phyloP scores from a whole-genome alignment of 2,797 vertebrate genomes.

The Helostoma temminkii region DNA sequence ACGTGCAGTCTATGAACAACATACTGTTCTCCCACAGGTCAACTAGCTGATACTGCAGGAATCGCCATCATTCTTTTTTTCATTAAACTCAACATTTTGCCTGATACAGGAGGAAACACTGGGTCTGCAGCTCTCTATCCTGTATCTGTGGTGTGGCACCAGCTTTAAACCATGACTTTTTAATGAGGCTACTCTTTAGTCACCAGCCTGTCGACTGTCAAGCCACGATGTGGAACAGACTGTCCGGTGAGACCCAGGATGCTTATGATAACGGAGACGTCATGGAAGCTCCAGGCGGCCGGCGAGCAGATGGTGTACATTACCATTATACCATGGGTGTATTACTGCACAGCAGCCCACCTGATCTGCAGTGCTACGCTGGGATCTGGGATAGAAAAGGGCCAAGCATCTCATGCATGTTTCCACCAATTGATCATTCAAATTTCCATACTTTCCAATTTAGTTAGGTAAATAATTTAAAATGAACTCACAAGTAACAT shows the following conservation, averaged over 20 bases:
- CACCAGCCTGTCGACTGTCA: slow-evolving; percentile 60
- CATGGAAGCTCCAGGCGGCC: slow-evolving; percentile 57
- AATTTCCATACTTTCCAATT: not conserved
- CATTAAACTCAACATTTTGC: slow-evolving; percentile 8
- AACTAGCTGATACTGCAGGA: not conserved
- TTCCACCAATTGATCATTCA: not conserved
- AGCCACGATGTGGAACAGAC: slow-evolving; percentile 71
- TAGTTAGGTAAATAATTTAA: not conserved
- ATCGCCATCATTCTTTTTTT: not conserved
- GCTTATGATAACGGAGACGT: slow-evolving; percentile 65
- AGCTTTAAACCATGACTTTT: slow-evolving; percentile 73
- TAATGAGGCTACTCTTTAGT: slow-evolving; percentile 77
- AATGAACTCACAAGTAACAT: too few relatives aligned
- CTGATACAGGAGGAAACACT: slow-evolving; percentile 4
- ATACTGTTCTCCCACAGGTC: not conserved
- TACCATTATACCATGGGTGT: slow-evolving; percentile 66
- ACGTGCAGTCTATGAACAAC: not conserved
- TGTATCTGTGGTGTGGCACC: slow-evolving; percentile 27
- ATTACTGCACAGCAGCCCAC: slow-evolving; percentile 33
- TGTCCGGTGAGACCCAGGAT: slow-evolving; percentile 58
- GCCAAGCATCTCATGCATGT: not conserved
- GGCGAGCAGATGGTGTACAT: slow-evolving; percentile 78
- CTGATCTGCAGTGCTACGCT: slow-evolving; percentile 30
- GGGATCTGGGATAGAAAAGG: slow-evolving; percentile 20
- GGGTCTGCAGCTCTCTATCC: not conserved